phyloP scores from a whole-genome alignment of 1,140 invertebrate species.

The Lordiphosa collinella region DNA sequence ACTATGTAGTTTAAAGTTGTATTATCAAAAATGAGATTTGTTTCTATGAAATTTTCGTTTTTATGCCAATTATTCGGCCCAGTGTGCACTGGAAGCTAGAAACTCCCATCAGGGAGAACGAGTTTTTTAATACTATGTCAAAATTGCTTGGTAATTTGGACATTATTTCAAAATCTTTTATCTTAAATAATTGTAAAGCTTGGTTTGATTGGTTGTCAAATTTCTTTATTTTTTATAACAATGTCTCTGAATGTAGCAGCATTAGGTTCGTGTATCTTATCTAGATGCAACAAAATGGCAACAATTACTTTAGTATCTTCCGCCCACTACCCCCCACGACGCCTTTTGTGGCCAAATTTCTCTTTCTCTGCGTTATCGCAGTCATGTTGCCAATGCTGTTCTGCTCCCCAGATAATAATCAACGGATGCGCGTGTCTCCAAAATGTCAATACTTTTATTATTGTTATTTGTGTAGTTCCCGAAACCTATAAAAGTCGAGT shows the following conservation, averaged over 20 bases:
- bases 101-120: no score
- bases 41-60: no score
- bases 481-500: slow-evolving; percentile 50
- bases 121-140: no score
- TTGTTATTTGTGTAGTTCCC: slow-evolving; percentile 11
- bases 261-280: not conserved
- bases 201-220: no score
- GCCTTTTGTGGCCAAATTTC: not conserved
- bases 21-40: no score
- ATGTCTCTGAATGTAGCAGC: not conserved
- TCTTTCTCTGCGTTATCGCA: slow-evolving; percentile 4
- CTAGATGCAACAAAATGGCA: slow-evolving; percentile 13
- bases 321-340: not conserved
- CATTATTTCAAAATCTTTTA: no score
- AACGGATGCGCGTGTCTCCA: slow-evolving; percentile 54
- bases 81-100: no score
- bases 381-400: slow-evolving; percentile 1
- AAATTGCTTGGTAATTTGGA: no score
- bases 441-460: slow-evolving; percentile 37
- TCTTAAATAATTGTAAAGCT: no score
- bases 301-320: slow-evolving; percentile 24
- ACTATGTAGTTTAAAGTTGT: no score
- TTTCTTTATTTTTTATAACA: no score
- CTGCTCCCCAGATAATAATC: slow-evolving; percentile 48
- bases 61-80: no score